These are phyloP conservation scores for Nysson spinosus DNA, from an alignment of 2,888 invertebrate species.

Conservation along the genomic window DNA sequence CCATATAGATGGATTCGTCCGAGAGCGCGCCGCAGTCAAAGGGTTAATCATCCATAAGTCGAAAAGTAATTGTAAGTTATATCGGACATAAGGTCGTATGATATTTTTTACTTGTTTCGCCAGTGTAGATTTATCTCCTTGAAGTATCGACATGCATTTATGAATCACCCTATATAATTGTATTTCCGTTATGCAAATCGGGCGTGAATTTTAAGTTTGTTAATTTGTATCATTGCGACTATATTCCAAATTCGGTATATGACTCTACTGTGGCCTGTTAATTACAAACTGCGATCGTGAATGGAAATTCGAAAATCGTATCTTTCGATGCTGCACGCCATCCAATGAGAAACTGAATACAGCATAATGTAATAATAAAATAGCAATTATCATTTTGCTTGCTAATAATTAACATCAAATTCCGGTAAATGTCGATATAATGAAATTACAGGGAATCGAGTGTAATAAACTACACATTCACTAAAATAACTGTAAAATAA, in stretches of 20 bases:
- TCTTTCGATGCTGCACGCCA: background rate
- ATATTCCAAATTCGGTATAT: slow-evolving; percentile 3
- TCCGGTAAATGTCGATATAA: slow-evolving; percentile 39
- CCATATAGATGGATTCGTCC: no score
- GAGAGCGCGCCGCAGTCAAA: no score
- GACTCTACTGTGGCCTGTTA: slow-evolving; percentile 9
- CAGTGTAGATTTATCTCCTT: no score
- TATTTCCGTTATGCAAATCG: no score
- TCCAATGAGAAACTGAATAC: background rate
- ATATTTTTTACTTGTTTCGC: no score
- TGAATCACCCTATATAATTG: no score
- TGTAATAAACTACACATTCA: slow-evolving; percentile 15
- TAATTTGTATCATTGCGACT: slow-evolving; percentile 5
- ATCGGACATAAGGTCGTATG: no score
- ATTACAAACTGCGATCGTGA: slow-evolving; percentile 16
- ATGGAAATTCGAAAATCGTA: slow-evolving; percentile 12
- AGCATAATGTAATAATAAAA: slow-evolving; percentile 26
- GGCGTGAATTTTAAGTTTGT: background rate
- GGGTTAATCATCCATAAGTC: no score
- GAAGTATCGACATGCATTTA: no score
- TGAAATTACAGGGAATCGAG: slow-evolving; percentile 29
- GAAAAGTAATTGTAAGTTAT: no score
- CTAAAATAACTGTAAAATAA: background rate
- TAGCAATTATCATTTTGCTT: slow-evolving; percentile 29
- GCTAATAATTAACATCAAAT: slow-evolving; percentile 11